Evolutionary conservation across 2,888 invertebrate species (phyloP).

Genomic region (Agrochola lota): DNA sequence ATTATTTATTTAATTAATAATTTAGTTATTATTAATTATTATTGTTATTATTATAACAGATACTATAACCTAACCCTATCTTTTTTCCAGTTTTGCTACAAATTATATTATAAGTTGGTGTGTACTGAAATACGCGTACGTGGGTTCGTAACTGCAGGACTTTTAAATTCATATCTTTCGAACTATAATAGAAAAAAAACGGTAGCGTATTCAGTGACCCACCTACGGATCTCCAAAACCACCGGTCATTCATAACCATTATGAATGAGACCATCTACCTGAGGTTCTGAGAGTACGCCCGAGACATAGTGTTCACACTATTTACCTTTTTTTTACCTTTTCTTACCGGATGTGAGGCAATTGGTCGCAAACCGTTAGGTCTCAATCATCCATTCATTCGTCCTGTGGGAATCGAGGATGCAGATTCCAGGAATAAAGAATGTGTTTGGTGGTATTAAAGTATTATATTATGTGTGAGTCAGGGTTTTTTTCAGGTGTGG

Average conservation of each 20-base stretch:
- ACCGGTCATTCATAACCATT: slow-evolving; percentile 83
- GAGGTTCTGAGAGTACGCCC: slow-evolving; percentile 76
- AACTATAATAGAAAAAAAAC: background rate
- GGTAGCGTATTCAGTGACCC: background rate
- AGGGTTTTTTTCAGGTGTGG: background rate
- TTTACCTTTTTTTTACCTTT: slow-evolving; percentile 73
- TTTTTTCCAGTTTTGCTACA: too few species aligned
- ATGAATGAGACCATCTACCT: slow-evolving; percentile 85
- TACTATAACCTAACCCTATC: background rate
- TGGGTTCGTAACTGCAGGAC: too few species aligned
- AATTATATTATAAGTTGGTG: background rate
- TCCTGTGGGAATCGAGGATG: slow-evolving; percentile 66
- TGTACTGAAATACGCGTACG: background rate
- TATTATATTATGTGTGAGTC: slow-evolving; percentile 7
- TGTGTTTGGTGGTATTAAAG: slow-evolving; percentile 14
- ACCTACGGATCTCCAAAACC: slow-evolving; percentile 65
- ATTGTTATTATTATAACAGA: background rate
- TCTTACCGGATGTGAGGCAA: slow-evolving; percentile 85
- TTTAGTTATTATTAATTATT: too few species aligned
- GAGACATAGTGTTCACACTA: slow-evolving; percentile 74
- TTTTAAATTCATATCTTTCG: background rate
- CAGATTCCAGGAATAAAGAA: slow-evolving; percentile 59
- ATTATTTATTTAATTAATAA: too few species aligned
- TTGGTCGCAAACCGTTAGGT: slow-evolving; percentile 85
- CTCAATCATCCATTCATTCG: slow-evolving; percentile 67